Base-by-base conservation (phyloP, 2,113 vertebrate genomes). In the Odocoileus virginianus region DNA sequence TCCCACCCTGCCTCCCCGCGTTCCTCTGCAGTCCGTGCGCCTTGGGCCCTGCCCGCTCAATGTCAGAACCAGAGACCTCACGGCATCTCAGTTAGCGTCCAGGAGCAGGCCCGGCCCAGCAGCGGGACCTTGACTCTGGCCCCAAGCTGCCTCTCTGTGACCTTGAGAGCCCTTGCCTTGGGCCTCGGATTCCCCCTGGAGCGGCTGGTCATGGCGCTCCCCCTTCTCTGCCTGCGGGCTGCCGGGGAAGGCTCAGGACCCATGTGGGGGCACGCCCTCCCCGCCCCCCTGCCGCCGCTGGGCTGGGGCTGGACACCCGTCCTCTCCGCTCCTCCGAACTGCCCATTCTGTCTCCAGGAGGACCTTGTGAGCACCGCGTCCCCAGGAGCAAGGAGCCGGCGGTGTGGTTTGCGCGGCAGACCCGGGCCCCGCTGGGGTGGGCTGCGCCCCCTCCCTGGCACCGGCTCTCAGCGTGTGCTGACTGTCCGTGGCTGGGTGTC, bases 341-440 rank as follows among this genome's bases (percentile, higher is more conserved):
- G 71, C 58, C 25, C 1, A 0, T 19, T 12, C 1, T 40, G 10
- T 47, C 52, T 36, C 55, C 3, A 0, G 1, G n/a, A 6, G 27
- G 81, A 45, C 52, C 81, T 81, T 1, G 6, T 47, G 36, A 36
- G 21, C 43, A 50, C 58, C 3, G 5, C 0, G 27, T 6, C 36
- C 28, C 16, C 2, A 12, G 15, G 13, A 55, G 81, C 28, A 8
- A 30, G 60, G 27, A 21, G 43, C 21, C 8, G 21, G 23, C 0
- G 1, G 40, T 6, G 28, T 19, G 7, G 14, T 33, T 57, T 40
- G 3, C 28, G 6, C 0, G 1, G 5, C 50, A 23, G 92, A 9
- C 30, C 30, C 0, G 15, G 64, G n/a, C 21, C 6, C 10, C 0
- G 2, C n/a, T 45, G 0, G 14, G 6, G 67, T 0, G 23, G 9